Evolutionary conservation across 2,113 vertebrate genomes (phyloP).

Genomic region (Ochotona curzoniae): DNA sequence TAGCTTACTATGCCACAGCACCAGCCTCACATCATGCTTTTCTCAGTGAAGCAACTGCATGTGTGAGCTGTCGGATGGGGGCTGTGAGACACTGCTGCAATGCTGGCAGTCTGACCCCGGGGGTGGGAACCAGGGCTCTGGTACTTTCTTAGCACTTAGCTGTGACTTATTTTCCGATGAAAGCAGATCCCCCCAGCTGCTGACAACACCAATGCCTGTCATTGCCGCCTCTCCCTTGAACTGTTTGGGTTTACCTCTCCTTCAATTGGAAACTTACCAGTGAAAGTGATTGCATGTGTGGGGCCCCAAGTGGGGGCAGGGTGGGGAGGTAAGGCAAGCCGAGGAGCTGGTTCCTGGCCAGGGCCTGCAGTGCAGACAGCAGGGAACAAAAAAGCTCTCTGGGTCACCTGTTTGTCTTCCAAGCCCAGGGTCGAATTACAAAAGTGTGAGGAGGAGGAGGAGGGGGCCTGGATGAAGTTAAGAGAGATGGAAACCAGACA

Average conservation of each 20-base stretch:
- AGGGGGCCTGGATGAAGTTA: neutral
- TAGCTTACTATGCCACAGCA: too few species aligned
- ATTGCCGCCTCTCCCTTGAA: neutral
- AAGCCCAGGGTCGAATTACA: conserved; percentile 32
- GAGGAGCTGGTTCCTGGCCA: neutral
- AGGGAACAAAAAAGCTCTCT: neutral
- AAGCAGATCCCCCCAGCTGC: too few species aligned
- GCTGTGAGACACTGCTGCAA: too few species aligned
- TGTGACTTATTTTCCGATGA: neutral
- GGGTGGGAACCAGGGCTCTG: neutral
- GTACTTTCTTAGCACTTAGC: conserved; percentile 9
- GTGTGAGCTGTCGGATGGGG: neutral
- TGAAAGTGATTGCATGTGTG: neutral
- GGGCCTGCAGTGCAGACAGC: neutral
- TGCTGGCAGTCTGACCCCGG: too few species aligned
- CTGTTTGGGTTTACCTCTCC: neutral
- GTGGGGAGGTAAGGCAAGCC: conserved; percentile 47
- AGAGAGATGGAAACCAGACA: conserved; percentile 63
- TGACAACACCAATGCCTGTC: neutral
- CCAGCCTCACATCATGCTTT: too few species aligned
- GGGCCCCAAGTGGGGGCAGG: neutral
- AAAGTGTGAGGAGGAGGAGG: neutral
- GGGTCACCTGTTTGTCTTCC: conserved; percentile 46
- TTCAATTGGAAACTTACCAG: neutral
- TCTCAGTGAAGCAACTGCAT: neutral